Evolutionary conservation across 2,888 invertebrate genomes (phyloP).

Genomic region (Strigamia crassipes): DNA sequence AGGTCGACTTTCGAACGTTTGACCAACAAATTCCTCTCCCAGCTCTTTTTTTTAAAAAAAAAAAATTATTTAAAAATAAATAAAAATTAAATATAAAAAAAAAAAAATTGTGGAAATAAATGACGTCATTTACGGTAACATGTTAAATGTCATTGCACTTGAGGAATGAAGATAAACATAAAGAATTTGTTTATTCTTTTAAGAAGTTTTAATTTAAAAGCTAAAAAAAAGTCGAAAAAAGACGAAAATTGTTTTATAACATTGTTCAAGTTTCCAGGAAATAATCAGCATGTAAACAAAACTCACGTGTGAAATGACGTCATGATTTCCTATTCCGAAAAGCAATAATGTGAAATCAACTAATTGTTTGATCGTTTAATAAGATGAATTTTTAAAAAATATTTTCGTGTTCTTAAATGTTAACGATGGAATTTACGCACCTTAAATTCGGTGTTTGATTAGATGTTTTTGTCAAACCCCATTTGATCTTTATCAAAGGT

Average conservation of each 20-base stretch:
- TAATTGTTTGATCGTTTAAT: no score
- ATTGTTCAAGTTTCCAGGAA: neutral
- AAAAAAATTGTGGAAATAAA: neutral
- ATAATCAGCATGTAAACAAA: neutral
- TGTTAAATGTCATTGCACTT: constrained; percentile 16
- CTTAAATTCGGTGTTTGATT: neutral
- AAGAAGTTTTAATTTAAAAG: no score
- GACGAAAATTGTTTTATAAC: no score
- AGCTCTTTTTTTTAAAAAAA: no score
- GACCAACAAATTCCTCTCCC: neutral
- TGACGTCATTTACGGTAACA: neutral
- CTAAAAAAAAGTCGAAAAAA: no score
- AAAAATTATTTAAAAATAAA: neutral
- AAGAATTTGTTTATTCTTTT: neutral
- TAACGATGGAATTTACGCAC: neutral
- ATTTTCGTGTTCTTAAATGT: neutral
- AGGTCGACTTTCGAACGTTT: neutral
- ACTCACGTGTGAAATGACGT: neutral
- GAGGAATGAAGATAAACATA: neutral
- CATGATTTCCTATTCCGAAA: constrained; percentile 8
- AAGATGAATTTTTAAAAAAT: neutral
- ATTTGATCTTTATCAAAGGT: constrained; percentile 24
- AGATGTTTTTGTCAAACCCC: neutral
- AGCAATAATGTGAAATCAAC: no score
- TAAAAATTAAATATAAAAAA: no score